Percentiles rank a stretch among this genome's conserved stretches.
These are phyloP conservation scores for Eupeodes corollae DNA, from an alignment of 1,140 invertebrate genomes.

Conservation along the genomic window DNA sequence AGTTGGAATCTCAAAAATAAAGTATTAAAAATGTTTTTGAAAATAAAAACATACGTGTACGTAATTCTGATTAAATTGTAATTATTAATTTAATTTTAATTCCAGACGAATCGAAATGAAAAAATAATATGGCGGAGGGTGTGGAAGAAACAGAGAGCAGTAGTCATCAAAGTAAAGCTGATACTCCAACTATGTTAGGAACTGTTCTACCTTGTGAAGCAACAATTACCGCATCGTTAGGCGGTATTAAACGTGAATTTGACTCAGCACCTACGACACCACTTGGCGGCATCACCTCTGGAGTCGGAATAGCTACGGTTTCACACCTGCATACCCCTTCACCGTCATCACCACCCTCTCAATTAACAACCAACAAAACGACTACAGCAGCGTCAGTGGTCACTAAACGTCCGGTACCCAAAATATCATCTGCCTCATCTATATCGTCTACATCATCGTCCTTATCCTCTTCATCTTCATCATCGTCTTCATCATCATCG, in stretches of 20 bases:
- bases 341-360: background rate
- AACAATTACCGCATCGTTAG: constrained; percentile 17
- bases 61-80: too few relatives aligned
- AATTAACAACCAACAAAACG: constrained; percentile 8
- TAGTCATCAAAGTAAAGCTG: constrained; percentile 1
- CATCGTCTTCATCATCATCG: constrained; percentile 20
- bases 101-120: too few relatives aligned
- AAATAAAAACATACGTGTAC: too few relatives aligned
- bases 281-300: background rate
- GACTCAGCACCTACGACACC: constrained; percentile 4
- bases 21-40: too few relatives aligned
- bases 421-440: background rate
- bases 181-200: constrained; percentile 28
- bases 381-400: constrained; percentile 9
- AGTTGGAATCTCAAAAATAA: too few relatives aligned
- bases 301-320: background rate
- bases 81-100: too few relatives aligned
- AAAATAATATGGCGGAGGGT: constrained; percentile 36
- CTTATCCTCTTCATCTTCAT: constrained; percentile 12
- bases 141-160: constrained; percentile 31
- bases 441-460: constrained; percentile 4
- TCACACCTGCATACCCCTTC: constrained; percentile 1
- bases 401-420: background rate
- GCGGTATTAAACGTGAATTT: constrained; percentile 34
- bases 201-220: constrained; percentile 35